A percentile compares a stretch with the other conserved stretches of the same genome.
Conservation (phyloP, 1,140 invertebrate species). For the Elymnias hypermnestra region DNA sequence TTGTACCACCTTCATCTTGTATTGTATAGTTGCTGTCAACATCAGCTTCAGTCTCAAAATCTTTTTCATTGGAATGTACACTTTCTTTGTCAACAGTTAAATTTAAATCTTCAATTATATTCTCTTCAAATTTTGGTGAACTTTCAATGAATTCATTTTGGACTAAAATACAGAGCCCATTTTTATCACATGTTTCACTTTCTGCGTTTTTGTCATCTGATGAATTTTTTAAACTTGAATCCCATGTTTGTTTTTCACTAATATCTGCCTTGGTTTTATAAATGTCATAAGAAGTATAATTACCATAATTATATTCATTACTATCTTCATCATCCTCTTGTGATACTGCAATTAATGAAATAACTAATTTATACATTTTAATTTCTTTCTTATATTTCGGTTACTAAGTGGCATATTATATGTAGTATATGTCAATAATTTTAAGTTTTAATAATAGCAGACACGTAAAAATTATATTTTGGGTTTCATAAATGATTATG, state of each 20-base stretch:
- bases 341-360: constrained; percentile 45
- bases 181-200: constrained; percentile 19
- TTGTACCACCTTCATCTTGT: constrained; percentile 23
- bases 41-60: constrained; percentile 15
- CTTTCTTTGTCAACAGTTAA: constrained; percentile 50
- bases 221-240: constrained; percentile 12
- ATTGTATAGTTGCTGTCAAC: constrained; percentile 16
- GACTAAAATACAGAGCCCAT: constrained; percentile 20
- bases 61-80: constrained; percentile 20
- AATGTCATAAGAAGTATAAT: constrained; percentile 31
- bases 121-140: constrained; percentile 45
- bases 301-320: constrained; percentile 46
- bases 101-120: constrained; percentile 68
- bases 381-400: too few relatives aligned
- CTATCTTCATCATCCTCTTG: constrained; percentile 57
- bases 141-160: constrained; percentile 23
- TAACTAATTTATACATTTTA: constrained; percentile 1
- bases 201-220: constrained; percentile 13
- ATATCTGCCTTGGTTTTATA: constrained; percentile 24
- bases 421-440: too few relatives aligned
- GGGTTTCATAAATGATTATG: too few relatives aligned
- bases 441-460: too few relatives aligned
- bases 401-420: too few relatives aligned
- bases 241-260: constrained; percentile 15
- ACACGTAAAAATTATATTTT: too few relatives aligned